Evolutionary conservation across 2,797 vertebrate species (phyloP).

Genomic region (Pachyuromys duprasi): DNA sequence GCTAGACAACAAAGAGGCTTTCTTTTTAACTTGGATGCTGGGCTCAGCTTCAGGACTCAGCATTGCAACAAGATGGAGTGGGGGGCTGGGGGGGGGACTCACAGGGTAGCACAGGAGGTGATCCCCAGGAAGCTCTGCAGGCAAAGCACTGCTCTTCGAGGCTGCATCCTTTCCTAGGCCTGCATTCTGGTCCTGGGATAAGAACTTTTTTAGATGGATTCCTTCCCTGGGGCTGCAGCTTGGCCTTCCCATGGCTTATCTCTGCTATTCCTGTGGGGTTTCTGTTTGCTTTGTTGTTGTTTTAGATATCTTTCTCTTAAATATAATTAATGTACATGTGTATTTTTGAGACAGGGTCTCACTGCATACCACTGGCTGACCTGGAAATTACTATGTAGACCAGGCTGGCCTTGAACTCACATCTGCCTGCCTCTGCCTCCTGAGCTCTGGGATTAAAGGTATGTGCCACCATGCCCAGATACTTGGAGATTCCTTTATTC

Average conservation of each 20-base stretch:
- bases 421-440: background rate
- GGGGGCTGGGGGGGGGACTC: no score
- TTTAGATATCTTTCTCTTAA: background rate
- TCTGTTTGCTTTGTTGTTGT: background rate
- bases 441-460: background rate
- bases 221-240: background rate
- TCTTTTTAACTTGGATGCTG: no score
- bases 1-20: accelerated
- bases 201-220: background rate
- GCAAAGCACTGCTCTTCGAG: no score
- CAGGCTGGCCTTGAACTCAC: background rate
- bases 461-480: no score
- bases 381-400: background rate
- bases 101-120: no score
- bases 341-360: background rate
- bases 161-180: background rate
- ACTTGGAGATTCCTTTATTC: accelerated
- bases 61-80: no score
- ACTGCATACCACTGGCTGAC: background rate
- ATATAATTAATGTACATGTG: background rate
- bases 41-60: background rate
- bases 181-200: accelerated
- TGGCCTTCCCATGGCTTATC: background rate
- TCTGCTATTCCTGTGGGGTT: background rate
- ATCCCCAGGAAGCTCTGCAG: background rate